Conservation (phyloP, 2,113 vertebrate genomes). For the Meleagris gallopavo region DNA sequence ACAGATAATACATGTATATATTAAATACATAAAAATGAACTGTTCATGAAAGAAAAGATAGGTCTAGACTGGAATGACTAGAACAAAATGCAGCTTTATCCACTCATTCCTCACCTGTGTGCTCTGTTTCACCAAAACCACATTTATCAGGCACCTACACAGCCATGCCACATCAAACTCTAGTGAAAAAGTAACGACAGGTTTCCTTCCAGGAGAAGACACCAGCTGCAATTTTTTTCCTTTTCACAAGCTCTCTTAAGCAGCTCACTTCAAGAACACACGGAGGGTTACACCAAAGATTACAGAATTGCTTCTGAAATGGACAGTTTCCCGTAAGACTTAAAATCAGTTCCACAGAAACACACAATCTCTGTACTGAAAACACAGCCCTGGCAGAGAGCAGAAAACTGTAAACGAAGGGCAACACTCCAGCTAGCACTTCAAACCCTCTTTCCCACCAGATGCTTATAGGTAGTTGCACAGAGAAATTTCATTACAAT, state of each 20-base stretch:
- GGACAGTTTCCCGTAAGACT: neutral
- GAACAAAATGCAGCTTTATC: neutral
- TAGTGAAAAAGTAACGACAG: neutral
- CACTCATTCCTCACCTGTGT: neutral
- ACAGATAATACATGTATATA: too few species aligned
- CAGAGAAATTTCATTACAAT: neutral
- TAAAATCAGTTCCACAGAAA: neutral
- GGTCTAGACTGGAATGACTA: neutral
- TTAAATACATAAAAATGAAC: neutral
- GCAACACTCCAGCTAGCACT: neutral
- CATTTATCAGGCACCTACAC: constrained; percentile 38
- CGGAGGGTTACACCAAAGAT: neutral
- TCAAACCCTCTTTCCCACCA: neutral
- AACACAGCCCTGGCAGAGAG: neutral
- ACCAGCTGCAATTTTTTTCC: neutral
- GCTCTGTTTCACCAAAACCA: neutral
- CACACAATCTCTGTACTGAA: neutral
- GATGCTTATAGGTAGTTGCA: neutral
- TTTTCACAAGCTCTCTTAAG: neutral
- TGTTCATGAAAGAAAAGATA: neutral
- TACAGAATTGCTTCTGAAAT: neutral
- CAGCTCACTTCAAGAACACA: neutral
- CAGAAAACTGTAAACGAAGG: neutral
- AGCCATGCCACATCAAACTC: neutral
- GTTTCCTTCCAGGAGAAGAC: neutral